Conservation (phyloP, 2,113 vertebrate species). For the Ciconia boyciana region DNA sequence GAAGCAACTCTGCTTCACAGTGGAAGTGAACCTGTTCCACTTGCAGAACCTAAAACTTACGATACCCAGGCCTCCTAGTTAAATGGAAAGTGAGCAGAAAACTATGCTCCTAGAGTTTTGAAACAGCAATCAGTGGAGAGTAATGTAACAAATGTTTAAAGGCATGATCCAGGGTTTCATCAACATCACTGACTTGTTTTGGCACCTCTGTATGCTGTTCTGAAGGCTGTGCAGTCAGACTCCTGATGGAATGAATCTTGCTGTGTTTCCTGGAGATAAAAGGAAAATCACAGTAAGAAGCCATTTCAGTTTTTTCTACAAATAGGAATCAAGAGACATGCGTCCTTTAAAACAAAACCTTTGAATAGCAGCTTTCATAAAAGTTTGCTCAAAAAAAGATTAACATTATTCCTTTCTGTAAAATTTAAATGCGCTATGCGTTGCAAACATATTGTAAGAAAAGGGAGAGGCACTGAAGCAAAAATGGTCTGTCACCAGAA, state of each 20-base stretch:
- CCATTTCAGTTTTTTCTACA: background rate
- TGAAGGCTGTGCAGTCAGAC: slow-evolving; percentile 80
- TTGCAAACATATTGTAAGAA: background rate
- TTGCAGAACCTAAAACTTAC: background rate
- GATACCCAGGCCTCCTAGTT: background rate
- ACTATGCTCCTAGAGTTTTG: background rate
- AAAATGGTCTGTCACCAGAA: background rate
- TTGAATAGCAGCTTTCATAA: background rate
- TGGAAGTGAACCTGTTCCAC: background rate
- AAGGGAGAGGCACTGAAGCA: background rate
- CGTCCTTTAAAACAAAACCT: background rate
- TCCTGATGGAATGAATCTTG: slow-evolving; percentile 87
- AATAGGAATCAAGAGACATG: background rate
- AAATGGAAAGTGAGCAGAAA: background rate
- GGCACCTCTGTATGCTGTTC: slow-evolving; percentile 87
- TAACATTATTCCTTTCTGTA: background rate
- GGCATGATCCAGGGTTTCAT: background rate
- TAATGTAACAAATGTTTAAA: background rate
- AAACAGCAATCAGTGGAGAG: background rate
- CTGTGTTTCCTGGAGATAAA: slow-evolving; percentile 91
- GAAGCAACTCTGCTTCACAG: background rate
- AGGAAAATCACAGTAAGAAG: slow-evolving; percentile 32
- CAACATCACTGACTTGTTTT: slow-evolving; percentile 85
- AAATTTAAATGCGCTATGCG: background rate
- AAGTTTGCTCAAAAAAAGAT: background rate